Evolutionary conservation across 2,113 vertebrate species (phyloP).

Genomic region (Heteronetta atricapilla): DNA sequence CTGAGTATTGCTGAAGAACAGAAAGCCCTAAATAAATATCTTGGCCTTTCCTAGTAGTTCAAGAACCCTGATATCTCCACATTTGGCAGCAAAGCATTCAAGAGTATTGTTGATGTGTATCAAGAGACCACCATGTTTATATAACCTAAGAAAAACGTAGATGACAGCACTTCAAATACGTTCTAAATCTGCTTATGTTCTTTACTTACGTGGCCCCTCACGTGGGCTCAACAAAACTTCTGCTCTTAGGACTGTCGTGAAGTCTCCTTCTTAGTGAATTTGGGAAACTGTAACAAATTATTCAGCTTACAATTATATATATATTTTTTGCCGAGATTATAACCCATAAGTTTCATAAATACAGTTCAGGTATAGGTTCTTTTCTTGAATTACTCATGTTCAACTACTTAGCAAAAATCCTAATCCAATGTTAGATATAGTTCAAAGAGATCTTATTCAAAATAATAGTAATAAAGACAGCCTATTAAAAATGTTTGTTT

Average conservation of each 20-base stretch:
- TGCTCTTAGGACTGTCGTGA: not conserved
- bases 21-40: not conserved
- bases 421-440: not conserved
- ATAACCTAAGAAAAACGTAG: not conserved
- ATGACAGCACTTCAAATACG: not conserved
- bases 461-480: not conserved
- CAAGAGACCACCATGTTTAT: not conserved
- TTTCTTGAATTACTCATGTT: not conserved
- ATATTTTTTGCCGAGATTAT: not conserved
- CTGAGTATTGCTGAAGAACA: not conserved
- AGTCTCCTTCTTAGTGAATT: not conserved
- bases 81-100: not conserved
- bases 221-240: not conserved
- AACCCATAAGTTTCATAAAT: not conserved
- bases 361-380: not conserved
- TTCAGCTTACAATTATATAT: not conserved
- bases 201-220: not conserved
- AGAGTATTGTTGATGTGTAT: not conserved
- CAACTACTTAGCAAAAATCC: not conserved
- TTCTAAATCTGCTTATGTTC: not conserved
- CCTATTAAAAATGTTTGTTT: not conserved
- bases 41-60: not conserved
- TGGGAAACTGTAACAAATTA: rapidly evolving
- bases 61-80: not conserved
- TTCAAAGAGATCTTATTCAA: not conserved